Conservation (phyloP, 2,113 vertebrate species). For the Paramormyrops kingsleyae region DNA sequence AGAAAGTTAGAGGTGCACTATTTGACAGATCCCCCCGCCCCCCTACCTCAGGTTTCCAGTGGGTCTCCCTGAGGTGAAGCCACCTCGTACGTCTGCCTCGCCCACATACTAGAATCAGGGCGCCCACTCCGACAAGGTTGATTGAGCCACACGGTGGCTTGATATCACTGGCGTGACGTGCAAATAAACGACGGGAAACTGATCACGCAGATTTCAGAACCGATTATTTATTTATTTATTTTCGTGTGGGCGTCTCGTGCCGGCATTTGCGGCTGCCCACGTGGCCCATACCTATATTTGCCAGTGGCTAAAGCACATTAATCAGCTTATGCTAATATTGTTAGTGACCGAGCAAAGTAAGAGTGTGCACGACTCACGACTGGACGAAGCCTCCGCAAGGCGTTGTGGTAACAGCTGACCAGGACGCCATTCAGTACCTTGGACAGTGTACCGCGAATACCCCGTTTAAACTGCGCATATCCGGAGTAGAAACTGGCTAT, state of each 20-base stretch:
- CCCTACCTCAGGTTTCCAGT: not conserved
- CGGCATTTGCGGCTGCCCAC: not conserved
- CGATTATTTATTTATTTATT: not conserved
- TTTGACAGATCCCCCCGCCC: not conserved
- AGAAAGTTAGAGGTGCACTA: not conserved
- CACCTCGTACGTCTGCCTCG: not conserved
- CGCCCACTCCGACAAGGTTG: not conserved
- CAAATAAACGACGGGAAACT: not conserved
- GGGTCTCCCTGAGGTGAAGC: not conserved
- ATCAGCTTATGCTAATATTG: not conserved
- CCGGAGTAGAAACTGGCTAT: not conserved
- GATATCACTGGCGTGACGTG: not conserved
- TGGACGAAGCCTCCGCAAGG: not conserved
- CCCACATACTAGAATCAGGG: not conserved
- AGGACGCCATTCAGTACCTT: constrained; percentile 11
- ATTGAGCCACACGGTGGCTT: not conserved
- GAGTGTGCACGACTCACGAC: not conserved
- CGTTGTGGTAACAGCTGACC: not conserved
- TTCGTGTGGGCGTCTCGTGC: not conserved
- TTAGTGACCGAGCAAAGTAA: not conserved
- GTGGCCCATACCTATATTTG: not conserved
- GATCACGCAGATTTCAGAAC: not conserved
- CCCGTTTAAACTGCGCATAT: not conserved
- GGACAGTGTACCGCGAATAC: not conserved
- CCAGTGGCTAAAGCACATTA: not conserved